phyloP scores from a whole-genome alignment of 2,113 vertebrate genomes.

The Pangasianodon gigas region DNA sequence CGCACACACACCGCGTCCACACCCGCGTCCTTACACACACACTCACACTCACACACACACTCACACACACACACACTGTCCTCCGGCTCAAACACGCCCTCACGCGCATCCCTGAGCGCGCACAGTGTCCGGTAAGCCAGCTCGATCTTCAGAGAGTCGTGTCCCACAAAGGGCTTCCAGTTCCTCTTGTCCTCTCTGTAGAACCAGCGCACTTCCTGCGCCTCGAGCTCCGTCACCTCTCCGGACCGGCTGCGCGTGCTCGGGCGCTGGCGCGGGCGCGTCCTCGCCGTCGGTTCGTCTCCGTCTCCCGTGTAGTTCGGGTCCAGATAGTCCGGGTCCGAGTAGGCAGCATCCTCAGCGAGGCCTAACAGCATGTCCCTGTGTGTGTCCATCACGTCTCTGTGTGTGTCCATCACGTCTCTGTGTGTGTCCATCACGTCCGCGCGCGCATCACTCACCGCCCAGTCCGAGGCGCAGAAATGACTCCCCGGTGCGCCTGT shows the following conservation, averaged over 20 bases:
- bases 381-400: not conserved
- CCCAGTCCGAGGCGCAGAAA: slow-evolving; percentile 4
- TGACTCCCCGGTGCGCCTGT: not conserved
- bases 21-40: slow-evolving; percentile 40
- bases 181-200: slow-evolving; percentile 90
- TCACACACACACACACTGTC: not conserved
- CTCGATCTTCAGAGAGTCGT: slow-evolving; percentile 93
- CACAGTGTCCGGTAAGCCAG: slow-evolving; percentile 76
- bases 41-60: not conserved
- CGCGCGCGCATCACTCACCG: slow-evolving; percentile 6
- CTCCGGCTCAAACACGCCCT: not conserved
- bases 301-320: slow-evolving; percentile 61
- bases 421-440: not conserved
- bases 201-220: slow-evolving; percentile 95
- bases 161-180: slow-evolving; percentile 94
- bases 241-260: slow-evolving; percentile 78
- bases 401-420: not conserved
- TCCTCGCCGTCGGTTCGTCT: slow-evolving; percentile 67
- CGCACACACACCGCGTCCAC: slow-evolving; percentile 91
- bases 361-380: not conserved
- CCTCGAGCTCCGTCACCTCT: slow-evolving; percentile 88
- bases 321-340: slow-evolving; percentile 59
- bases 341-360: not conserved
- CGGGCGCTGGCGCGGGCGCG: slow-evolving; percentile 72
- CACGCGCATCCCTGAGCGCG: slow-evolving; percentile 56